phyloP scores from a whole-genome alignment of 2,797 vertebrate genomes.

The Meda fulgida region DNA sequence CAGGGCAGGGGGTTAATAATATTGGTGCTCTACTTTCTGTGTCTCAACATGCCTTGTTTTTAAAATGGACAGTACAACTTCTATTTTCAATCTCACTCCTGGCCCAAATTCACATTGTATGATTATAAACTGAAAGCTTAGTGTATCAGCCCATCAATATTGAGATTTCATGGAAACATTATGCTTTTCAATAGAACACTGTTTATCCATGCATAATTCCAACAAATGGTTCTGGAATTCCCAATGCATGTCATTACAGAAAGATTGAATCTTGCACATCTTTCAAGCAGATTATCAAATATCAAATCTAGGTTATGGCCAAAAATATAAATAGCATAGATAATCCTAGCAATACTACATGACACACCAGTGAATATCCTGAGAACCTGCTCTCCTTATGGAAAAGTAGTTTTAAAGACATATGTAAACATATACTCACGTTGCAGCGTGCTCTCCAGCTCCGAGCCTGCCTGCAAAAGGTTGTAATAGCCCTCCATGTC shows the following conservation, averaged over 20 bases:
- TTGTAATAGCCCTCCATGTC: constrained; percentile 87
- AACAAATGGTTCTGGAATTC: not conserved
- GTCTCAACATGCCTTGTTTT: not conserved
- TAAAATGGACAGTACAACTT: not conserved
- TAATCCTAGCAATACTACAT: constrained; percentile 65
- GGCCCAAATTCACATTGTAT: constrained; percentile 12
- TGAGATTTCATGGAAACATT: not conserved
- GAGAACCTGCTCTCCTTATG: constrained; percentile 7
- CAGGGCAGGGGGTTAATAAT: not conserved
- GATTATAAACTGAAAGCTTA: not conserved
- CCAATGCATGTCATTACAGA: not conserved
- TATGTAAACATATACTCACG: constrained; percentile 78
- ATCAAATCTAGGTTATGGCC: constrained; percentile 53
- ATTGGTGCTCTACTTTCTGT: constrained; percentile 7
- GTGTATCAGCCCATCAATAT: not conserved
- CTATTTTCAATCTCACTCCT: constrained; percentile 17
- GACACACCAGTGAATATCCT: constrained; percentile 24
- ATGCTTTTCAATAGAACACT: not conserved
- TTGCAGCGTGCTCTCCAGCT: constrained; percentile 81
- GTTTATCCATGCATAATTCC: not conserved
- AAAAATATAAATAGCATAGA: constrained; percentile 67
- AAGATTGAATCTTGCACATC: not conserved
- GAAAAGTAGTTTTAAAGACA: not conserved
- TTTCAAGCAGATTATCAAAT: constrained; percentile 32
- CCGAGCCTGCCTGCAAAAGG: constrained; percentile 84